Evolutionary conservation across 2,888 invertebrate genomes (phyloP), one percentile per base, ranked within the genome.

Genomic region (Rapana venosa): DNA sequence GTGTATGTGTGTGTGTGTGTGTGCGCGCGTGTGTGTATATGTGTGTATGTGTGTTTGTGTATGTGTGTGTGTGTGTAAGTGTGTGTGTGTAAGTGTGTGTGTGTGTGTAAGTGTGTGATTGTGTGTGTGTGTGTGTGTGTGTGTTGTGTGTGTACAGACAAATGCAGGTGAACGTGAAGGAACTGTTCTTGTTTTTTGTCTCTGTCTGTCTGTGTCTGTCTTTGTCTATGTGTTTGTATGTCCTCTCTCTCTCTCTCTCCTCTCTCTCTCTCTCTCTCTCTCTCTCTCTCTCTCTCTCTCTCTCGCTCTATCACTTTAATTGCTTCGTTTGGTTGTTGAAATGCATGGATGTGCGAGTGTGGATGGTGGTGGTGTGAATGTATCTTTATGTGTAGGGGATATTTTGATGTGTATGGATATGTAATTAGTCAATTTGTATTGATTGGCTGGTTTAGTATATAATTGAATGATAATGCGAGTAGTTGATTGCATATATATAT

Each of bases 121-220:
- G 56, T 56, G 84, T 56, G 84, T 56, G 84, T 84, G 84, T 35
- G 84, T 84, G 84, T 84, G 84, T 84, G 84, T 83, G 83, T 83
- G 47, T 83, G 83, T n/a, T 83, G 83, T 47, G 83, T 83, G 83
- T 47, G 83, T 47, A 47, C 22, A 26, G 74, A 74, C 8, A 74
- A 2, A 26, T 17, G 66, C 2, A 26, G 66, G 66, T 2, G 66
- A 26, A 26, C 20, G 66, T 17, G 66, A 26, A 26, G 66, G 66
- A 26, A 22, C 17, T 20, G 4, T 85, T 35, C 4, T 66, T 66
- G 66, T 66, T 85, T n/a, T 36, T 66, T 26, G 66, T 66, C 66
- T 66, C 20, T 26, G 26, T 66, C 66, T 66, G 66, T 66, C 66
- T 2, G 66, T 66, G 20, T 66, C 5, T 26, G 26, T 66, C 66